Conservation (phyloP, 2,797 vertebrate species). For the Leptodactylus fallax region DNA sequence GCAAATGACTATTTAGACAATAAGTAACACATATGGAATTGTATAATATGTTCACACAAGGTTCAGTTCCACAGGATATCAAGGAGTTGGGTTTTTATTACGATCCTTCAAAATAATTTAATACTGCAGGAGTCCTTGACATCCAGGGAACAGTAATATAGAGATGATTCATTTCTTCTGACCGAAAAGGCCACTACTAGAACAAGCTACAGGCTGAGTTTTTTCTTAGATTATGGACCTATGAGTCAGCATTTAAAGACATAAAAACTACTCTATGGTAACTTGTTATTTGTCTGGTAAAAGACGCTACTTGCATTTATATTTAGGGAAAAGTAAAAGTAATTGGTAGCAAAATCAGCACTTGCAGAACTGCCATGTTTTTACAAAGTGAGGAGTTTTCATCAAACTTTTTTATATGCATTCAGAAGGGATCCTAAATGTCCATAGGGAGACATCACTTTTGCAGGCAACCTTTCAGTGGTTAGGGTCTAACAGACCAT, state of each 20-base stretch:
- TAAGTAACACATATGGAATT: neutral
- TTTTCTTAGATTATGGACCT: neutral
- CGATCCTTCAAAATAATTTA: slow-evolving; percentile 17
- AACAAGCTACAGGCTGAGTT: neutral
- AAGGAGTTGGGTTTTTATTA: neutral
- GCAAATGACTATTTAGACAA: neutral
- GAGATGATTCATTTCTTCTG: slow-evolving; percentile 19
- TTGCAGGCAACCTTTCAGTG: too few species aligned
- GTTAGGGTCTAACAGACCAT: too few species aligned
- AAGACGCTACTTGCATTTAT: neutral
- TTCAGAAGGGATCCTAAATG: too few species aligned
- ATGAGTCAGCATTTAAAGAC: slow-evolving; percentile 13
- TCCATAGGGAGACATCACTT: too few species aligned
- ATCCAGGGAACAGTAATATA: slow-evolving; percentile 23
- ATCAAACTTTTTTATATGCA: too few species aligned
- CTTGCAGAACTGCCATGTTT: too few species aligned
- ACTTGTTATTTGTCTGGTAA: neutral
- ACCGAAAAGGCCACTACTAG: neutral
- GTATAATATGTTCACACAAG: neutral
- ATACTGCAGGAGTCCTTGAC: slow-evolving; percentile 5
- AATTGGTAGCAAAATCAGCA: neutral
- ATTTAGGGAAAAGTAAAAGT: neutral
- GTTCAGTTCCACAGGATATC: neutral
- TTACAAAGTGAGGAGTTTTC: too few species aligned
- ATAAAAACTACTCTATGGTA: neutral